Evolutionary conservation across 2,797 vertebrate species (phyloP).

Genomic region (Trachurus trachurus): DNA sequence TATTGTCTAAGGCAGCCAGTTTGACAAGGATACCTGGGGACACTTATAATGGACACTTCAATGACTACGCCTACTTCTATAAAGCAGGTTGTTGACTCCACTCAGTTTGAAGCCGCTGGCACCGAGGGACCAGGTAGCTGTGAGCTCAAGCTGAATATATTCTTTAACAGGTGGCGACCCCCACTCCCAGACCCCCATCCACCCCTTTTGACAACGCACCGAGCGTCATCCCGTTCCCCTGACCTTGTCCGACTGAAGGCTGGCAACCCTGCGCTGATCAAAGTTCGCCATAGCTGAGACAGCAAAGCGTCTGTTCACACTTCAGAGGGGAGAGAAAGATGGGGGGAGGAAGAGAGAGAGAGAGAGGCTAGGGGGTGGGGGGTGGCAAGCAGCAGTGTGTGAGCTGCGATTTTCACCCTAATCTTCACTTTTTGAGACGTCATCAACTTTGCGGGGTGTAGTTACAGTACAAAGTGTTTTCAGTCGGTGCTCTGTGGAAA

Average conservation of each 20-base stretch:
- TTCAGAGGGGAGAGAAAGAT: constrained; percentile 43
- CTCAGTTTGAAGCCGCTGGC: constrained; percentile 55
- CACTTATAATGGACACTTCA: constrained; percentile 62
- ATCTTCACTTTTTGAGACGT: constrained; percentile 70
- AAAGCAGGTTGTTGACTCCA: constrained; percentile 58
- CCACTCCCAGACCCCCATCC: constrained; percentile 4
- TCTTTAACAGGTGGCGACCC: constrained; percentile 72
- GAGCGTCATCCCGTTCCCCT: constrained; percentile 57
- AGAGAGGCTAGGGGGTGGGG: constrained; percentile 9
- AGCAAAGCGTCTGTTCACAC: constrained; percentile 73
- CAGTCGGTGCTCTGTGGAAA: constrained; percentile 57
- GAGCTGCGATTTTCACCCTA: constrained; percentile 56
- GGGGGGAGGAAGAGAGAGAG: neutral
- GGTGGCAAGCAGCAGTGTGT: constrained; percentile 13
- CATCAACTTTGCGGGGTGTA: constrained; percentile 71
- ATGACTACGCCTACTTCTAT: constrained; percentile 40
- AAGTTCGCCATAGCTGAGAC: constrained; percentile 72
- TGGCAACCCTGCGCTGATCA: constrained; percentile 70
- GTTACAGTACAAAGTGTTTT: constrained; percentile 68
- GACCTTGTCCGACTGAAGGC: constrained; percentile 76
- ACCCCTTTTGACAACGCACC: constrained; percentile 57
- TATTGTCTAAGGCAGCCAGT: constrained; percentile 55
- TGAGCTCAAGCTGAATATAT: constrained; percentile 38
- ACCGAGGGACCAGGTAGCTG: constrained; percentile 44
- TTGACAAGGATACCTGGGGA: constrained; percentile 69